A percentile compares a stretch with the other conserved stretches of the same genome.
Conservation (phyloP, 1,140 invertebrate genomes). For the Nasonia giraulti region DNA sequence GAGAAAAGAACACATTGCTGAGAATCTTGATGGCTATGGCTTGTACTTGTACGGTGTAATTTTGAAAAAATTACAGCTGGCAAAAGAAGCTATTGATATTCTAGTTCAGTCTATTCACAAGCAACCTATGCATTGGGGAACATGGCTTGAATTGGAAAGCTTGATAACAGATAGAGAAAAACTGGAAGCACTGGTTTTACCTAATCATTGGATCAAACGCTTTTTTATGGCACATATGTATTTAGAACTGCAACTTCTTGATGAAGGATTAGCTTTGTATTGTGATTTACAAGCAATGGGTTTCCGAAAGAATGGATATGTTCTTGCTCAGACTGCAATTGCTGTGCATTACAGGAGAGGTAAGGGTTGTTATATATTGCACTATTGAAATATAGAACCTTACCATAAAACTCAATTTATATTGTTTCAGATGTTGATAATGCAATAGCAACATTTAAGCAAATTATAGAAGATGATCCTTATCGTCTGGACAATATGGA, state of each 20-base stretch:
- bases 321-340: slow-evolving; percentile 94
- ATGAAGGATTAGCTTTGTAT: slow-evolving; percentile 91
- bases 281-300: slow-evolving; percentile 84
- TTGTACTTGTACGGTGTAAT: slow-evolving; percentile 95
- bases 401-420: slow-evolving; percentile 40
- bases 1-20: slow-evolving; percentile 76
- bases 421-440: slow-evolving; percentile 87
- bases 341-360: slow-evolving; percentile 94
- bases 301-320: slow-evolving; percentile 90
- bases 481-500: slow-evolving; percentile 96
- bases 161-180: slow-evolving; percentile 86
- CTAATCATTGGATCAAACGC: slow-evolving; percentile 95
- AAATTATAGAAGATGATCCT: slow-evolving; percentile 90
- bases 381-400: not conserved
- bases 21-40: slow-evolving; percentile 89
- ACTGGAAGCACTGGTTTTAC: slow-evolving; percentile 81
- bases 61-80: slow-evolving; percentile 89
- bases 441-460: slow-evolving; percentile 89
- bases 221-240: slow-evolving; percentile 95
- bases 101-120: slow-evolving; percentile 85
- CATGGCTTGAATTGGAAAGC: slow-evolving; percentile 93
- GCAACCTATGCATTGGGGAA: slow-evolving; percentile 92
- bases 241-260: slow-evolving; percentile 92
- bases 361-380: slow-evolving; percentile 63
- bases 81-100: slow-evolving; percentile 83